Base-by-base conservation (phyloP, 2,113 vertebrate species). In the Setophaga kirtlandii region DNA sequence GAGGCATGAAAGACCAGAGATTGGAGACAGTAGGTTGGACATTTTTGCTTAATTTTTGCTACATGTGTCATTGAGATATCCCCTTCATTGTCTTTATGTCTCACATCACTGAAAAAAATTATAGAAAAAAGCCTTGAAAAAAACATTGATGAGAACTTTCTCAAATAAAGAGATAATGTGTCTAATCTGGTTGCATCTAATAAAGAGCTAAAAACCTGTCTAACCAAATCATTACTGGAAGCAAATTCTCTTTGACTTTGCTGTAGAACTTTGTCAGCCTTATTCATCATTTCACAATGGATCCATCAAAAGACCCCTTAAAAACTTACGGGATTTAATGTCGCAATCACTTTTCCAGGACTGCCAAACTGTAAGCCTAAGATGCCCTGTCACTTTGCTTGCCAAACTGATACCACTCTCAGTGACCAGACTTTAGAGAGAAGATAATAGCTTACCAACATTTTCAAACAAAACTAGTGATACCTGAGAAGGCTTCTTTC, bases 401-500 rank as follows among this genome's bases (percentile, higher is more conserved):
- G 79, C 41, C 87, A 81, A 82, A 65, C n/a, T 42, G 35, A 30
- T 46, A 58, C 65, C 62, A 25, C 37, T 78, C 55, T 67, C 12
- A 0, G 73, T 70, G 81, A 69, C 53, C 7, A 55, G 77, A 79
- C 50, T 76, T 84, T 30, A 84, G 78, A 73, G n/a, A 85, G 35
- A 88, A 63, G 22, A 87, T 52, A 95, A 95, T 69, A 15, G 30
- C 22, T 84, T 74, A 59, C 69, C 77, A 92, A 44, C 15, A 56
- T 59, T 87, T 93, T 58, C 59, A 92, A 79, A 71, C 42, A 91
- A 63, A 86, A 77, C n/a, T 21, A 25, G 33, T 0, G 84, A 94
- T 55, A 96, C 33, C 62, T 50, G 83, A 96, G 94, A 94, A 89
- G 69, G 39, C 31, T 89, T 87, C 94, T 83, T 75, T 67, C 83